Base-by-base conservation (phyloP, 2,113 vertebrate genomes). In the Calyptommatus sinebrachiatus region DNA sequence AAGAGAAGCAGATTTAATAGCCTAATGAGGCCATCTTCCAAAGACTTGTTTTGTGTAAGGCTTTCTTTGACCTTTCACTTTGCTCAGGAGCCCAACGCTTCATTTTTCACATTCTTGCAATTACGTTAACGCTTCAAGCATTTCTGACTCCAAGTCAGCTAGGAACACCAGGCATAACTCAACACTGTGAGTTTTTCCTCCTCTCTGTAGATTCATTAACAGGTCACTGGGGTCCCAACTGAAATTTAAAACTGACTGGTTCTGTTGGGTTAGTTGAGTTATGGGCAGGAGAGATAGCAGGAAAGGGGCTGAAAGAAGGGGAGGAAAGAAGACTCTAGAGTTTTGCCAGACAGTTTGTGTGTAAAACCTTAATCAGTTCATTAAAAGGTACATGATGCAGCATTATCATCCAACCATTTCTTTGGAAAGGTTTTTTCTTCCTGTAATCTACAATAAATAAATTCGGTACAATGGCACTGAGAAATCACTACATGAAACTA, bases 81-180 rank as follows among this genome's bases (percentile, higher is more conserved):
- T 90, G 94, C 97, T 97, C 95, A 96, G 96, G 95, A 97, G 96
- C 96, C 94, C 95, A 92, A 96, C 87, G 96, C 97, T 97, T 98
- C 97, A 98, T 99, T 99, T 99, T 98, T 98, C 96, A 98, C 97
- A 99, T 99, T 99, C 97, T 98, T 98, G 96, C 97, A 97, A 97
- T 99, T 97, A 98, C 95, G 96, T 98, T 98, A 98, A 98, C 96
- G 97, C 97, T 98, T 97, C 96, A 98, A 97, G 97, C 96, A 95
- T 96, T 97, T 95, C 96, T 97, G 96, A 97, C 97, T 97, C 94
- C 92, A 94, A 95, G 96, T 97, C 96, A 95, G 96, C 96, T 94
- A 94, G 96, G 95, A 95, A 96, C 95, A 96, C 96, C 94, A 95
- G 92, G 94, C 94, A 95, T 96, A 95, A 95, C 94, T 96, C 94